phyloP scores from a whole-genome alignment of 2,113 vertebrate genomes.

The Prunella himalayana region DNA sequence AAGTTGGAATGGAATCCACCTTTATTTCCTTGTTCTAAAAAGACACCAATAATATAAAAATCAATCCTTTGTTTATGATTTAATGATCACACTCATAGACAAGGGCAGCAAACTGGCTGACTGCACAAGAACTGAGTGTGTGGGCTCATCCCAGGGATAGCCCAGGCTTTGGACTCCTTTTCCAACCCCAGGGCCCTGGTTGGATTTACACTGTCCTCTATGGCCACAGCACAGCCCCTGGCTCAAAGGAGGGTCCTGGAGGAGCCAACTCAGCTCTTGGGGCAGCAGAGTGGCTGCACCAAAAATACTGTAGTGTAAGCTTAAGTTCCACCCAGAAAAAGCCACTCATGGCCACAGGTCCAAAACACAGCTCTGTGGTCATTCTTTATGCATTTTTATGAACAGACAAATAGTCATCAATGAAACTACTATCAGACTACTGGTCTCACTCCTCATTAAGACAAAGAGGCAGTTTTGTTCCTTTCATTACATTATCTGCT shows the following conservation, averaged over 20 bases:
- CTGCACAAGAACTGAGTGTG: not conserved
- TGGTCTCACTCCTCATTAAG: not conserved
- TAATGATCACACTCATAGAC: not conserved
- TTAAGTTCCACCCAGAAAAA: not conserved
- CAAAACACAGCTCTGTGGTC: not conserved
- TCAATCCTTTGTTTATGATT: not conserved
- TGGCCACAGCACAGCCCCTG: not conserved
- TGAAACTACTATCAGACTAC: not conserved
- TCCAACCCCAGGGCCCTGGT: accelerated
- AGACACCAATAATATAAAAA: not conserved
- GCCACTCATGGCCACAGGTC: not conserved
- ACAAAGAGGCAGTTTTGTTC: not conserved
- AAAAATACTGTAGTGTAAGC: not conserved
- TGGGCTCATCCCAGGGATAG: not conserved
- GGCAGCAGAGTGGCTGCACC: not conserved
- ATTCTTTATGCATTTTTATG: not conserved
- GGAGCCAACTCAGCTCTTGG: accelerated
- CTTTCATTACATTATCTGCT: not conserved
- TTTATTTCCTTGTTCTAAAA: not conserved
- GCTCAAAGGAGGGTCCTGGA: not conserved
- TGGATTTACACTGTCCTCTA: not conserved
- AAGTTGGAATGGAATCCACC: not conserved
- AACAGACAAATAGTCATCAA: not conserved
- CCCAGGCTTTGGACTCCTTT: not conserved
- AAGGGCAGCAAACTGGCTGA: not conserved